These are phyloP conservation scores for Pseudococcus longispinus DNA, from an alignment of 2,888 invertebrate species.

Conservation along the genomic window DNA sequence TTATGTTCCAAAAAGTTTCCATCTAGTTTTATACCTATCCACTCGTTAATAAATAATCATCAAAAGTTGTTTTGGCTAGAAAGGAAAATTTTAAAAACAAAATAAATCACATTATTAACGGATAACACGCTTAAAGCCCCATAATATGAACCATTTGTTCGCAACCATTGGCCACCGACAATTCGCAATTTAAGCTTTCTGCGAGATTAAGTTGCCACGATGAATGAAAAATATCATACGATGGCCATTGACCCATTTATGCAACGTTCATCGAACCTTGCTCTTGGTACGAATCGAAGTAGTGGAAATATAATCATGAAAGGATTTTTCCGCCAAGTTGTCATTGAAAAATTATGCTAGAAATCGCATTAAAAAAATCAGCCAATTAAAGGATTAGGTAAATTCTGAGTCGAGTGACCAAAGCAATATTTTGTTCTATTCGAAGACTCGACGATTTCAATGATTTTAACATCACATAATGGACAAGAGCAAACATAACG, in stretches of 20 bases:
- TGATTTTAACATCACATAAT: no score
- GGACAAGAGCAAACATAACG: no score
- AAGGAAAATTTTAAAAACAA: neutral
- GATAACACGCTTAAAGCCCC: neutral
- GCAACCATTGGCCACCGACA: neutral
- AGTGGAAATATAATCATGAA: neutral
- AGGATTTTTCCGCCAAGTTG: neutral
- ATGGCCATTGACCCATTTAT: neutral
- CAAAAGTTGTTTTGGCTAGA: neutral
- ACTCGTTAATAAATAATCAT: neutral
- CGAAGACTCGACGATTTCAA: no score
- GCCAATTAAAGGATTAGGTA: no score
- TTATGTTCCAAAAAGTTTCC: no score
- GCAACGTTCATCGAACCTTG: neutral
- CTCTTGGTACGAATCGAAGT: neutral
- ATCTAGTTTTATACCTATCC: no score
- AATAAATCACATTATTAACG: neutral
- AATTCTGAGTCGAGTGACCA: no score
- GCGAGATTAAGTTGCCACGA: neutral
- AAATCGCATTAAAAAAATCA: neutral
- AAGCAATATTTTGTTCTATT: no score
- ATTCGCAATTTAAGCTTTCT: neutral
- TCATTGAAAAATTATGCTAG: neutral
- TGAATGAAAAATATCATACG: neutral
- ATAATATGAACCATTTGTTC: neutral